These are phyloP conservation scores for Echeneis naucrates DNA, from an alignment of 2,797 vertebrate species.

Conservation along the genomic window DNA sequence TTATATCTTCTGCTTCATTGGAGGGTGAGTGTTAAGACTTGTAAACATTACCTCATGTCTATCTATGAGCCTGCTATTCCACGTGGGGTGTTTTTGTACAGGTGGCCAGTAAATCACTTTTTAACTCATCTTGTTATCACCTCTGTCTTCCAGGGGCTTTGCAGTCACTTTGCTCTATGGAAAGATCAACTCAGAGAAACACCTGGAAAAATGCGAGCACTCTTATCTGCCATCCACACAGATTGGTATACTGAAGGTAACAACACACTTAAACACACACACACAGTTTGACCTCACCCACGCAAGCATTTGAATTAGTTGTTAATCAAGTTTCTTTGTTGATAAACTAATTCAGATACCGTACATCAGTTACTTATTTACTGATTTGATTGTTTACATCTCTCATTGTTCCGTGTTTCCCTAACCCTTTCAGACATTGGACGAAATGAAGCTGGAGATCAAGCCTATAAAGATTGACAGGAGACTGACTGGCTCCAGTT, in stretches of 20 bases:
- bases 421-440: slow-evolving; percentile 90
- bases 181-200: slow-evolving; percentile 97
- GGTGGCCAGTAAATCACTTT: background rate
- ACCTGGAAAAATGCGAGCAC: slow-evolving; percentile 97
- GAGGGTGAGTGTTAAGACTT: slow-evolving; percentile 89
- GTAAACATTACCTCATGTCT: background rate
- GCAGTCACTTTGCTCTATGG: slow-evolving; percentile 96
- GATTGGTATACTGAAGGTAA: slow-evolving; percentile 93
- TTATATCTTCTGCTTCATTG: slow-evolving; percentile 98
- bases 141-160: slow-evolving; percentile 89
- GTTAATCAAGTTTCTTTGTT: slow-evolving; percentile 9
- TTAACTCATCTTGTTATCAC: slow-evolving; percentile 6
- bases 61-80: background rate
- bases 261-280: slow-evolving; percentile 3
- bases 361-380: background rate
- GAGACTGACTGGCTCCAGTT: slow-evolving; percentile 96
- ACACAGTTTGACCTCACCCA: background rate
- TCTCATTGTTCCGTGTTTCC: background rate
- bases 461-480: slow-evolving; percentile 96
- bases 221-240: slow-evolving; percentile 92
- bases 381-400: background rate
- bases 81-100: background rate
- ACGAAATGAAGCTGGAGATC: slow-evolving; percentile 96
- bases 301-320: slow-evolving; percentile 14
- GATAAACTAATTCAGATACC: background rate